Evolutionary conservation across 2,797 vertebrate genomes (phyloP).

Genomic region (Gambusia yucatana): DNA sequence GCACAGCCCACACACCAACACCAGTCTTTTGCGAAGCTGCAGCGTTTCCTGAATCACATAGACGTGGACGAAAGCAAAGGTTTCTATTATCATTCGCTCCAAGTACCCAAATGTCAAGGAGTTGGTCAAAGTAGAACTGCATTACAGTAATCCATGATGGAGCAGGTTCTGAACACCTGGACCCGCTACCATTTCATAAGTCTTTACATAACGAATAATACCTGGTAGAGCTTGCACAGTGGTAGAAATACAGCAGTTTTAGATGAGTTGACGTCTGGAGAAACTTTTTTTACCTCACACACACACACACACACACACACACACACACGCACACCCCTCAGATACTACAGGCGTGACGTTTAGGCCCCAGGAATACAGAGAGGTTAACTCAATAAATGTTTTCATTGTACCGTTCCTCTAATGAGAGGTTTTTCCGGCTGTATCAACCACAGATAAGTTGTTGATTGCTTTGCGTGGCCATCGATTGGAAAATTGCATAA

Average conservation of each 20-base stretch:
- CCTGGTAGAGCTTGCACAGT: slow-evolving; percentile 40
- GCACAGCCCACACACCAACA: slow-evolving; percentile 43
- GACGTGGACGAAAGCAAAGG: slow-evolving; percentile 18
- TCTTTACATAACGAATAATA: slow-evolving; percentile 57
- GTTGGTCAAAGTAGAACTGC: slow-evolving; percentile 5
- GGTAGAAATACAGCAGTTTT: slow-evolving; percentile 33
- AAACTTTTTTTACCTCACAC: background rate
- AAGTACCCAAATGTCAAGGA: slow-evolving; percentile 12
- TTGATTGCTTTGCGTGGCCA: background rate
- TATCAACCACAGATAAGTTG: background rate
- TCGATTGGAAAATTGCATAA: background rate
- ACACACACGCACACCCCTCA: background rate
- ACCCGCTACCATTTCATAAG: slow-evolving; percentile 52
- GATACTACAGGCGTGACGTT: background rate
- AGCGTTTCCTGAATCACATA: slow-evolving; percentile 35
- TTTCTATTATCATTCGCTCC: slow-evolving; percentile 10
- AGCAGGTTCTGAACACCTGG: slow-evolving; percentile 37
- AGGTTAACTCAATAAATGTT: background rate
- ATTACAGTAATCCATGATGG: slow-evolving; percentile 13
- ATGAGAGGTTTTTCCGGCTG: background rate
- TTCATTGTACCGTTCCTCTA: background rate
- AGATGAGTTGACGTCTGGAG: slow-evolving; percentile 5
- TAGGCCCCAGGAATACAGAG: background rate
- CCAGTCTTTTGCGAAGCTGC: slow-evolving; percentile 24
- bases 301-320: background rate